These are phyloP conservation scores for Hippoglossus stenolepis DNA, from an alignment of 2,113 vertebrate species.

Conservation along the genomic window DNA sequence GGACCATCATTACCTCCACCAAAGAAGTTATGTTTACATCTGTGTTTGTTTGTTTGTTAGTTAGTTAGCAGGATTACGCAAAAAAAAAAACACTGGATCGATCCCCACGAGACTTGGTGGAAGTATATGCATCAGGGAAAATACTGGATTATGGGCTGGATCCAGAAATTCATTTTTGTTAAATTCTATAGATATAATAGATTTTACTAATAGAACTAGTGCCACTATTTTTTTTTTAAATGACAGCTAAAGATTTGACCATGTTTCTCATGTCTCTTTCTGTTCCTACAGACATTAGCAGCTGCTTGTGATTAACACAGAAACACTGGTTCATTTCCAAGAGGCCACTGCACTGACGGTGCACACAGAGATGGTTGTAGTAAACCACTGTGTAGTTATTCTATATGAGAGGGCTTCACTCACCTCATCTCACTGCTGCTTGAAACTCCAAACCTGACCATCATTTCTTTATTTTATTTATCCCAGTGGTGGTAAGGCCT, in stretches of 20 bases:
- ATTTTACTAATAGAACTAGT: too few relatives aligned
- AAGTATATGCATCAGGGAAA: too few relatives aligned
- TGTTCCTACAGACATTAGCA: not conserved
- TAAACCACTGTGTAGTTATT: not conserved
- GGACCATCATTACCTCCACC: too few relatives aligned
- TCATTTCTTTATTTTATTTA: not conserved
- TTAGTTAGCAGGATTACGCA: too few relatives aligned
- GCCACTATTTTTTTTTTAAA: not conserved
- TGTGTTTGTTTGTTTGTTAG: too few relatives aligned
- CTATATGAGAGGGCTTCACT: not conserved
- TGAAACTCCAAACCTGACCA: constrained; percentile 5
- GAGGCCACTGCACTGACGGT: not conserved
- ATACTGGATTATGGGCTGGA: too few relatives aligned
- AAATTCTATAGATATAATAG: too few relatives aligned
- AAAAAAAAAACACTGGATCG: too few relatives aligned
- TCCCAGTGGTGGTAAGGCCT: not conserved
- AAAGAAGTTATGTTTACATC: too few relatives aligned
- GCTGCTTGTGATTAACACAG: not conserved
- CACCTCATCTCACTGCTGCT: not conserved
- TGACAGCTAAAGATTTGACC: not conserved
- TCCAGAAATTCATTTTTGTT: too few relatives aligned
- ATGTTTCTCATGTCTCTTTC: not conserved
- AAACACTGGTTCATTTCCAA: not conserved
- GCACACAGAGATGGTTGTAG: not conserved
- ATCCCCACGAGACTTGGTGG: too few relatives aligned